Evolutionary conservation across 2,888 invertebrate species (phyloP), one percentile per base, ranked within the genome.

Genomic region (Mylabris sibirica): DNA sequence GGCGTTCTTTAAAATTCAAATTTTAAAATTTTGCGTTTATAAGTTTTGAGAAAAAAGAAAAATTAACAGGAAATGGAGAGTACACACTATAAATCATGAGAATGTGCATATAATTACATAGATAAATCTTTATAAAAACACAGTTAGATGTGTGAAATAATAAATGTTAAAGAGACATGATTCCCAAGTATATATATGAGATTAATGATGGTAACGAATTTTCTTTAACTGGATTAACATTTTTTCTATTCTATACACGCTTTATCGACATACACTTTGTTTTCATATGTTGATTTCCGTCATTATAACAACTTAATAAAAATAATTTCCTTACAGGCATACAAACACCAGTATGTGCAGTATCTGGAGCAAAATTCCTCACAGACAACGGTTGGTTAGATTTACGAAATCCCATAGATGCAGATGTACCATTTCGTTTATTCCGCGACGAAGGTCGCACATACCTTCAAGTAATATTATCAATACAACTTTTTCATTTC

Each of bases 321-420:
- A 17, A 2, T 20, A 3, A 22, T 49, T 44, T 4, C 6, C 9
- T 49, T 49, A 11, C 49, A 94, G 94, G 91, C 78, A 91, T 93
- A 12, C 89, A 89, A 77, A 92, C 92, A 14, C 94, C 95, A 34
- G 91, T 95, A 66, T 96, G 96, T 81, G 94, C 94, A 12, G 93
- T 96, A 66, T 93, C 94, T 14, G 92, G 93, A 24, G 93, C 95
- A 3, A 94, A 94, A 83, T 95, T 92, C 83, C 87, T 96, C 64
- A 91, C 93, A 20, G 88, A 89, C 64, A 89, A 89, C 78, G 95
- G 95, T 64, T 95, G 95, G 90, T 87, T 91, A 62, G 94, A 95
- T 79, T 85, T 95, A 63, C 88, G 93, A 73, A 94, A 93, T 84
- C 90, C 92, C 12, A 86, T 92, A 1, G 91, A 92, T 77, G 88